Base-by-base conservation (phyloP, 1,140 invertebrate species). In the Drosophila lacertosa region DNA sequence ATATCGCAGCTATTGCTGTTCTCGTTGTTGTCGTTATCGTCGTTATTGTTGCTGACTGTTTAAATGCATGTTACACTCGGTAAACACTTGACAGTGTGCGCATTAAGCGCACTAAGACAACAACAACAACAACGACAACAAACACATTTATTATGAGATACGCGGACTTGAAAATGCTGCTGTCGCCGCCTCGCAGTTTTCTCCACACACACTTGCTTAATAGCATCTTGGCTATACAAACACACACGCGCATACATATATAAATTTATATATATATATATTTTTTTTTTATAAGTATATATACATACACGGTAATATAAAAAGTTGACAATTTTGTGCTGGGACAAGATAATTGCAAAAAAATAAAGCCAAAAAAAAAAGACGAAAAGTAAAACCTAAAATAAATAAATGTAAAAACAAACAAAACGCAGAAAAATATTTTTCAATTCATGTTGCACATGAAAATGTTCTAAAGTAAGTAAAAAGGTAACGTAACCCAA, bases 301-400 rank as follows among this genome's bases (percentile, higher is more conserved):
- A 15, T 39, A 53, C 35, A 62, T 37, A 60, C 35, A 53, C 42
- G 48, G 50, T 53, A 55, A 60, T 76, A 75, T 66, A 70, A 47
- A 57, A 70, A 55, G 54, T 68, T 72, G 39, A 68, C 70, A 82
- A 78, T 81, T 77, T 67, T 75, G 82, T 88, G 82, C 82, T 88
- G 82, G 82, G 82, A 88, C 74, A 79, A 84, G 72, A 83, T 83
- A 84, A 84, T 83, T 83, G 80, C 80, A 67, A 83, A 67, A 50
- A 63, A 22, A 48, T 62, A 70, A 64, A 64, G 18, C 7, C 11
- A 45, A 42, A 24, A 71, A 22, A 22, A 51, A 4, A 32, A 29
- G 24, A 24, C 20, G 16, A 50, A 44, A 42, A 39, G n/a, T 13
- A 26, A 59, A 67, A 51, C 22, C n/a, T n/a, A 26, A 29, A 29